A percentile compares a stretch with the other conserved stretches of the same genome.
phyloP scores from a whole-genome alignment of 2,888 invertebrate genomes.

The Melieria crassipennis region DNA sequence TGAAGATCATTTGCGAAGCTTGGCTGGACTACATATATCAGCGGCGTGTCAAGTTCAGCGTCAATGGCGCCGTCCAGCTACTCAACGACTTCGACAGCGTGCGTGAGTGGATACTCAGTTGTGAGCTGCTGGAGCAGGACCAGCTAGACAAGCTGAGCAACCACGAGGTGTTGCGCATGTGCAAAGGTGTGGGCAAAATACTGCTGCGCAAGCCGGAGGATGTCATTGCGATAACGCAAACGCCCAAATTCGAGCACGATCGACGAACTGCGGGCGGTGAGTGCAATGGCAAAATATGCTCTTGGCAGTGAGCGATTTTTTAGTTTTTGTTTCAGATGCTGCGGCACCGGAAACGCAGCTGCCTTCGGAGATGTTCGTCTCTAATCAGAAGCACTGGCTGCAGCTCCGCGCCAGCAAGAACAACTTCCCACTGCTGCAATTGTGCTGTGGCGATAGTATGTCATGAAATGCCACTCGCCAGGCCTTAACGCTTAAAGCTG shows the following conservation, averaged over 20 bases:
- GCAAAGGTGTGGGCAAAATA: conserved; percentile 86
- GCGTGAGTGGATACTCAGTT: conserved; percentile 77
- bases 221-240: conserved; percentile 78
- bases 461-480: background rate
- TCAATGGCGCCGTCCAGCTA: conserved; percentile 81
- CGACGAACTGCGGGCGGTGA: conserved; percentile 33
- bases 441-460: conserved; percentile 51
- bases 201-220: conserved; percentile 84
- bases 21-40: conserved; percentile 89
- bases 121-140: conserved; percentile 69
- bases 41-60: conserved; percentile 83
- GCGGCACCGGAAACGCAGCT: conserved; percentile 72
- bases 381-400: conserved; percentile 90
- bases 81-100: conserved; percentile 85
- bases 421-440: conserved; percentile 50
- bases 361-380: conserved; percentile 92
- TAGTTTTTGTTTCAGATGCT: conserved; percentile 43
- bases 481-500: no score
- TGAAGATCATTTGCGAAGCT: conserved; percentile 85
- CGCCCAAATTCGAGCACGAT: conserved; percentile 52
- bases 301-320: background rate
- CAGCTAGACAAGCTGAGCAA: conserved; percentile 66
- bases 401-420: conserved; percentile 71
- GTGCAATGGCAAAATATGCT: background rate
- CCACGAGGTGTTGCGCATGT: conserved; percentile 71